A percentile compares a stretch with the other conserved stretches of the same genome.
Evolutionary conservation across 92 coral and sea anemone species (phyloP).

Genomic region (Chrysogorgia sp.): DNA sequence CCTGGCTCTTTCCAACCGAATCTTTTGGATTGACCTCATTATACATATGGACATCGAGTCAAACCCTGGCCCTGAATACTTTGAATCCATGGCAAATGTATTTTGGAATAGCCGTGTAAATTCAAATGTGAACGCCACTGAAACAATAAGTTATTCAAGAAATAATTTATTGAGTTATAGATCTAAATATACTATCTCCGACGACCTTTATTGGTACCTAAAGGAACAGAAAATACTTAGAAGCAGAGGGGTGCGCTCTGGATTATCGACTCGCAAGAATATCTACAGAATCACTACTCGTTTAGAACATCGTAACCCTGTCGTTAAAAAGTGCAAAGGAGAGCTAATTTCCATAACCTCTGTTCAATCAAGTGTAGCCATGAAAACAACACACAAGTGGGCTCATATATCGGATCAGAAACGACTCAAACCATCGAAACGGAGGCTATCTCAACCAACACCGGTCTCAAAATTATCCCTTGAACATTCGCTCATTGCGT

Average conservation of each 20-base stretch:
- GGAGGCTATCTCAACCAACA: conserved; percentile 9
- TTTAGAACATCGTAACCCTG: conserved; percentile 33
- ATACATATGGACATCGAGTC: conserved; percentile 52
- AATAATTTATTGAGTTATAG: conserved; percentile 28
- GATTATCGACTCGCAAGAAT: conserved; percentile 42
- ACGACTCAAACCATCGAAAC: conserved; percentile 14
- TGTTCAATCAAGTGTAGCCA: conserved; percentile 35
- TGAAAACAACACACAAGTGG: no score
- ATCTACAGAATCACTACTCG: conserved; percentile 40
- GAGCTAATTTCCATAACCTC: conserved; percentile 44
- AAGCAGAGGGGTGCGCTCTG: conserved; percentile 55
- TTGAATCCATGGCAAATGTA: conserved; percentile 3
- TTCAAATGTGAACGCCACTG: conserved; percentile 30
- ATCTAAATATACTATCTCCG: conserved; percentile 35
- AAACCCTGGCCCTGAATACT: conserved; percentile 50
- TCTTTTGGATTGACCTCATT: conserved; percentile 39
- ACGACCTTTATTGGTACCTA: conserved; percentile 30
- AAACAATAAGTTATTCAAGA: conserved; percentile 45
- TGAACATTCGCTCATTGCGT: conserved; percentile 51
- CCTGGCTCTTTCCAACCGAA: conserved; percentile 26
- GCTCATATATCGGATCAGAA: background rate
- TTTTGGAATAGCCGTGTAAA: conserved; percentile 30
- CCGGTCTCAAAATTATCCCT: conserved; percentile 48
- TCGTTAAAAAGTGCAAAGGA: background rate
- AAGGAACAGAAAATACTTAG: conserved; percentile 41